Evolutionary conservation across 2,113 vertebrate genomes (phyloP), one percentile per base, ranked within the genome.

Genomic region (Poeciliopsis prolifica): DNA sequence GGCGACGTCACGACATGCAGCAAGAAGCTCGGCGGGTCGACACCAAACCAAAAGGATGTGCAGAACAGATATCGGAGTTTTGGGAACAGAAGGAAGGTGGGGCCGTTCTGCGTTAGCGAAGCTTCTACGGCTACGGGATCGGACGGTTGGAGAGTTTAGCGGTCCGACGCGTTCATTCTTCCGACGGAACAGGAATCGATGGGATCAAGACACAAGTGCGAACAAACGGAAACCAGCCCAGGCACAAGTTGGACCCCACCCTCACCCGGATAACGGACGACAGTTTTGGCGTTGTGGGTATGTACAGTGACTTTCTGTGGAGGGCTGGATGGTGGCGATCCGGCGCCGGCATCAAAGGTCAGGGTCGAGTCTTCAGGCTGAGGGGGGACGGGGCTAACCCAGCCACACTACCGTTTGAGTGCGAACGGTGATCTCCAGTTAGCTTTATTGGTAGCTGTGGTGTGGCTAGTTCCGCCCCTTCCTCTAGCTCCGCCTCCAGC

Each of bases 341-440:
- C 70, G 48, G 87, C 81, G 80, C 79, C 77, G 67, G 73, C 33
- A 70, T 84, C 85, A 29, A 74, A 85, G 66, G 71, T 89, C 91
- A 89, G 86, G 90, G 87, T 92, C 89, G 72, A 88, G 89, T 89
- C 86, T 85, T 84, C 82, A 33, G 70, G 87, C 81, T 22, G 62
- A 72, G 66, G 74, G 70, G 65, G 78, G 87, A n/a, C 22, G 79
- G 84, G 81, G 88, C 84, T 78, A 84, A 81, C 61, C 10, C 35
- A 75, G 76, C 72, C 65, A 63, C 48, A 74, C 67, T 69, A 17
- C 76, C 64, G 77, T 71, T 5, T 65, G 60, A 65, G 74, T 80
- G 44, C 66, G 65, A 75, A 68, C 64, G 31, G 48, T 73, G 72
- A 69, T 61, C 63, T 66, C 29, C 72, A 81, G 79, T 86, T 60